A percentile compares a stretch with the other conserved stretches of the same genome.
These are phyloP conservation scores for Apamea sordens DNA, from an alignment of 2,888 invertebrate genomes.

Conservation along the genomic window DNA sequence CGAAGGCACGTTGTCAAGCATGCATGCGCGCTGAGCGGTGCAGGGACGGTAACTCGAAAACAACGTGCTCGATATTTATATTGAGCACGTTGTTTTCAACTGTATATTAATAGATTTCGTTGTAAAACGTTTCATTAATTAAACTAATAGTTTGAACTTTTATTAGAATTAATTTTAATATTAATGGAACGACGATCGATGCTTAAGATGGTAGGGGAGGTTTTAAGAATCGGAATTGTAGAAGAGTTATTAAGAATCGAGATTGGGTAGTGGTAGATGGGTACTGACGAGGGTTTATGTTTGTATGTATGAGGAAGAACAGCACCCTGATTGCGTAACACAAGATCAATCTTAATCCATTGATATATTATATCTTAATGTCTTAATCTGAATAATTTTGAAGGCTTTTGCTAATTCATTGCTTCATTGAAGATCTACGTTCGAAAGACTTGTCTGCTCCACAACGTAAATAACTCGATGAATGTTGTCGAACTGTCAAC, in stretches of 20 bases:
- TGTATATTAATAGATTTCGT: neutral
- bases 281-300: too few species aligned
- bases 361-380: too few species aligned
- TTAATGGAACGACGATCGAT: neutral
- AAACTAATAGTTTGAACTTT: neutral
- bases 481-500: too few species aligned
- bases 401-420: too few species aligned
- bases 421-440: too few species aligned
- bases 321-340: too few species aligned
- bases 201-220: neutral
- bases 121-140: neutral
- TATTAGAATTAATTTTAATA: neutral
- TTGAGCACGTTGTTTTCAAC: too few species aligned
- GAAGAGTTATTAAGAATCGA: neutral
- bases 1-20: constrained; percentile 57
- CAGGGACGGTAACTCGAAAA: constrained; percentile 24
- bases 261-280: too few species aligned
- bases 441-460: too few species aligned
- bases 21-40: constrained; percentile 16
- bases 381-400: too few species aligned
- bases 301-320: neutral
- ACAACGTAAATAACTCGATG: too few species aligned
- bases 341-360: too few species aligned
- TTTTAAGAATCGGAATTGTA: neutral
- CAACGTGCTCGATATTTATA: constrained; percentile 22